Evolutionary conservation across 92 coral and sea anemone genomes (phyloP), one percentile per base, ranked within the genome.

Genomic region (Zoanthus solanderi): DNA sequence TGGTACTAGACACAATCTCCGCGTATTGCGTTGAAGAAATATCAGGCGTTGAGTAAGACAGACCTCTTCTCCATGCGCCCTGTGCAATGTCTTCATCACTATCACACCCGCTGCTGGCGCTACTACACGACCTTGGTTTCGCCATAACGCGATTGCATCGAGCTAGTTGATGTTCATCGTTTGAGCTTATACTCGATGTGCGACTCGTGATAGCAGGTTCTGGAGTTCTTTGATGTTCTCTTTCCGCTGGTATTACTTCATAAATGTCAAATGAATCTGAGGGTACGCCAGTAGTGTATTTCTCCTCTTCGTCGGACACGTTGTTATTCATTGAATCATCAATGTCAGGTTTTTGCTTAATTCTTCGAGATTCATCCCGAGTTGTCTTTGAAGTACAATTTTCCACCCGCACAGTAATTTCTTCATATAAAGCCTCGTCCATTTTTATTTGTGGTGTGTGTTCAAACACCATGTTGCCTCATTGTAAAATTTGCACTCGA

Each of bases 231-330:
- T 87, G 90, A 10, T 18, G 85, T 46, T 57, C 85, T 48, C 73
- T 87, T 78, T 95, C 94, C 30, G 94, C 96, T 17, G 98, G 98
- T 79, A 95, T 93, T 53, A 91, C 95, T 87, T 95, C 98, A 87
- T 95, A 95, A 57, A 95, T 91, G 82, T 95, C 95, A 69, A 93
- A 93, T 54, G 88, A 89, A 76, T 94, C 96, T 45, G 90, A 92
- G 87, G 81, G 11, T 7, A 60, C 56, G 9, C 45, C 29, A 9
- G 76, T 68, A 2, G 82, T 77, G 60, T 18, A 79, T 29, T 76
- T 60, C 10, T 65, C 75, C 76, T 78, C 90, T 47, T 77, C 63
- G 83, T 85, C 79, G 47, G 37, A 58, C 9, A 42, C 15, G 16
- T 87, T n/a, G 29, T 63, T 30, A 63, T 17, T 84, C 5, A 67